Evolutionary conservation across 2,888 invertebrate genomes (phyloP).

Genomic region (Cinara cedri): DNA sequence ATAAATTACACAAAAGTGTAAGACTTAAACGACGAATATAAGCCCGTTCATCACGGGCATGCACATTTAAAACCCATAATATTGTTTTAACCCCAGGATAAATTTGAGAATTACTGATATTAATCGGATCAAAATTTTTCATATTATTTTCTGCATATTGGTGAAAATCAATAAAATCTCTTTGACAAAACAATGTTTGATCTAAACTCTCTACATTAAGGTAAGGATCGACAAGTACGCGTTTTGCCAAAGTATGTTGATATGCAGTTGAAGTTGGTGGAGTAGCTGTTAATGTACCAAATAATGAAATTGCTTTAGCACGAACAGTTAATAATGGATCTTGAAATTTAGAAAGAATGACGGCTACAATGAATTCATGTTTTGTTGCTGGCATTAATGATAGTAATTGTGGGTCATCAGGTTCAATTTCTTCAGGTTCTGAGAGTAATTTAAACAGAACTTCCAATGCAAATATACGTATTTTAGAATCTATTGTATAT

Average conservation of each 20-base stretch:
- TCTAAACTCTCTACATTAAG: constrained; percentile 24
- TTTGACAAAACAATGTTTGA: constrained; percentile 33
- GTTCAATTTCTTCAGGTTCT: constrained; percentile 51
- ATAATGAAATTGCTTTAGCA: constrained; percentile 46
- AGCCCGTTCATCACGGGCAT: constrained; percentile 42
- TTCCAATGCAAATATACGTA: constrained; percentile 44
- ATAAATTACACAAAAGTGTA: constrained; percentile 45
- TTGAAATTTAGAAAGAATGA: constrained; percentile 49
- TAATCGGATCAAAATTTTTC: constrained; percentile 25
- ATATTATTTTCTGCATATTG: constrained; percentile 16
- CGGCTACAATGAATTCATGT: constrained; percentile 43
- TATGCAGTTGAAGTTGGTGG: constrained; percentile 30
- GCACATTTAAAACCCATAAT: constrained; percentile 47
- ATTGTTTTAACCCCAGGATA: constrained; percentile 43
- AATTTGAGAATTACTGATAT: constrained; percentile 16
- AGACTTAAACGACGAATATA: constrained; percentile 49
- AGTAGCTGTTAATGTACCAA: constrained; percentile 32
- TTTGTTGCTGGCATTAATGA: constrained; percentile 45
- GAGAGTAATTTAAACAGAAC: constrained; percentile 37
- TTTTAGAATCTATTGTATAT: constrained; percentile 40
- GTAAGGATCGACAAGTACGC: constrained; percentile 48
- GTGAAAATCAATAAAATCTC: constrained; percentile 40
- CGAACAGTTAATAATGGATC: constrained; percentile 42
- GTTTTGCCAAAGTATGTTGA: constrained; percentile 37
- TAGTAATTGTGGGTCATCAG: constrained; percentile 32